Base-by-base conservation (phyloP, 2,797 vertebrate species). In the Dermochelys coriacea region DNA sequence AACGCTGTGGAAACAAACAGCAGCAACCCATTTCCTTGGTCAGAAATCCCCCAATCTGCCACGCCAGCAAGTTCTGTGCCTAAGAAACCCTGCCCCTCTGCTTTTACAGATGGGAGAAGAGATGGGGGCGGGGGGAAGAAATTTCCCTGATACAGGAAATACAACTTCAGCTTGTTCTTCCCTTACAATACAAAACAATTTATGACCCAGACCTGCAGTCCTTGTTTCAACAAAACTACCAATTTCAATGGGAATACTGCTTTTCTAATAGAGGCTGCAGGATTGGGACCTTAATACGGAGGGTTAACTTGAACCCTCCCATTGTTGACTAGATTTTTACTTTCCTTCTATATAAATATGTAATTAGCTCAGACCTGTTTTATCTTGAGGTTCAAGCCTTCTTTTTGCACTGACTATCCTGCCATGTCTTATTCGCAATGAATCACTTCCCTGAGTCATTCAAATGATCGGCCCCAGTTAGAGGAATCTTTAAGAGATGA, bases 401-500 rank as follows among this genome's bases (percentile, higher is more conserved):
- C 49, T 85, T 23, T 82, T 82, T 91, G 77, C 77, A 86, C 2
- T 87, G 80, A 78, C 85, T 91, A 82, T 54, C 68, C 41, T 90
- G 29, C 57, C 95, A 52, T 34, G 61, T 79, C 25, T 87, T 79
- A 74, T 37, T 90, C 84, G 82, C 88, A 25, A 86, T 84, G 34
- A 79, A 91, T 71, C 87, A 61, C 84, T 93, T 79, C 27, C 68
- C 59, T 0, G 0, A 82, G 27, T 87, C 91, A 82, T 94, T 75
- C 90, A 85, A 93, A 92, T 59, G 7, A 49, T 71, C 51, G 84
- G 8, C 77, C 55, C 34, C 87, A 83, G 52, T 23, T 84, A 92
- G 54, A 95, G 85, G 87, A 89, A 95, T 82, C 34, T 84, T 88
- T 84, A 84, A 91, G 95, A 84, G 47, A 93, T 68, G 1, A 88